Percentiles rank a stretch among this genome's conserved stretches.
These are phyloP conservation scores for Tachypleus tridentatus DNA, from an alignment of 1,140 invertebrate genomes.

Conservation along the genomic window DNA sequence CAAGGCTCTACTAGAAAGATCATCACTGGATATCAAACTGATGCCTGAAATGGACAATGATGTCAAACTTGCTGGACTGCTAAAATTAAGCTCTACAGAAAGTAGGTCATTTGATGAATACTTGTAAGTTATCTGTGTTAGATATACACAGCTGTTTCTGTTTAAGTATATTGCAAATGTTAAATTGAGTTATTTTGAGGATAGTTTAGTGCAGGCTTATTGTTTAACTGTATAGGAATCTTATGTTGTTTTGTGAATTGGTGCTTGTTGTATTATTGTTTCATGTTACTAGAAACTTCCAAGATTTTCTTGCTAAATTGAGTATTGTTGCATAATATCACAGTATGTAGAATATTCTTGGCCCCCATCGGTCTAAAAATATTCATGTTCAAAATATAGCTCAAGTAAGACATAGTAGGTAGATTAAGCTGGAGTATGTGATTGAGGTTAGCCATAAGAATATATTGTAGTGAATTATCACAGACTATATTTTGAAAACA, in stretches of 20 bases:
- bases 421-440: too few species aligned
- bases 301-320: too few species aligned
- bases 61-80: constrained; percentile 56
- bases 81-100: constrained; percentile 47
- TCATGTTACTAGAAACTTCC: too few species aligned
- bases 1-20: constrained; percentile 57
- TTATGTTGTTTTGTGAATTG: neutral
- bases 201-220: neutral
- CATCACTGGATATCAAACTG: constrained; percentile 55
- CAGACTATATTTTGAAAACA: too few species aligned
- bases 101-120: constrained; percentile 6
- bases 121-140: neutral
- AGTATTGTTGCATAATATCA: too few species aligned
- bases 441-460: too few species aligned
- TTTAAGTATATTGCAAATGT: neutral
- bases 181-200: neutral
- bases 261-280: neutral
- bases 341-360: too few species aligned
- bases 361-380: too few species aligned
- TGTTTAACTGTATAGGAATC: neutral
- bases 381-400: too few species aligned
- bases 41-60: constrained; percentile 68
- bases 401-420: too few species aligned
- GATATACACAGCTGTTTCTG: neutral
- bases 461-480: too few species aligned